These are phyloP conservation scores for Potorous gilbertii DNA, from an alignment of 2,797 vertebrate species.

Conservation along the genomic window DNA sequence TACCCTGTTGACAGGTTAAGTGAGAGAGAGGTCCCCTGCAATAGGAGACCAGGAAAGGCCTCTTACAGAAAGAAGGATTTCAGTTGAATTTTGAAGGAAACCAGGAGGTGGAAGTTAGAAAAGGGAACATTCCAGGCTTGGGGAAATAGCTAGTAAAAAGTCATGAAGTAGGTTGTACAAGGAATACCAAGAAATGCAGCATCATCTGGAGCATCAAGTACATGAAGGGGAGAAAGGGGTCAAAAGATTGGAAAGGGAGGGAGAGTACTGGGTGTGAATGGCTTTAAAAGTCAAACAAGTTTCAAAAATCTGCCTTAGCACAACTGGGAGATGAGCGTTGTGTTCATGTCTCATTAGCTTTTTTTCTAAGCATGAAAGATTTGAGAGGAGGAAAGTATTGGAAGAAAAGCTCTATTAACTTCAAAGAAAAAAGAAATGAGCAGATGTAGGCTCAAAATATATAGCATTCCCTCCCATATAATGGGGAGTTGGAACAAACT, in stretches of 20 bases:
- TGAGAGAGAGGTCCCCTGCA: not conserved
- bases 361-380: slow-evolving; percentile 32
- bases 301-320: not conserved
- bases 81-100: not conserved
- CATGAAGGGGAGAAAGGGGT: not conserved
- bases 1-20: not conserved
- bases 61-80: not conserved
- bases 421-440: slow-evolving; percentile 22
- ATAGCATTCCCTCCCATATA: slow-evolving; percentile 20
- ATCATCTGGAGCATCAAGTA: not conserved
- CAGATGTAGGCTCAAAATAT: slow-evolving; percentile 19
- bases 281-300: not conserved
- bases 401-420: slow-evolving; percentile 44
- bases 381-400: slow-evolving; percentile 52
- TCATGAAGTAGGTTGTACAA: not conserved
- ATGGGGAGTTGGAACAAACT: not conserved
- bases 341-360: slow-evolving; percentile 29
- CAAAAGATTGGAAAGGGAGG: not conserved
- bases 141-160: not conserved
- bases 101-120: not conserved
- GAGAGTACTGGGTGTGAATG: not conserved
- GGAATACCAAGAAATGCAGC: not conserved
- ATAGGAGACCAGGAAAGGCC: not conserved
- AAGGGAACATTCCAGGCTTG: not conserved
- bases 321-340: not conserved